Conservation (phyloP, 2,113 vertebrate species). For the Oreochromis niloticus region DNA sequence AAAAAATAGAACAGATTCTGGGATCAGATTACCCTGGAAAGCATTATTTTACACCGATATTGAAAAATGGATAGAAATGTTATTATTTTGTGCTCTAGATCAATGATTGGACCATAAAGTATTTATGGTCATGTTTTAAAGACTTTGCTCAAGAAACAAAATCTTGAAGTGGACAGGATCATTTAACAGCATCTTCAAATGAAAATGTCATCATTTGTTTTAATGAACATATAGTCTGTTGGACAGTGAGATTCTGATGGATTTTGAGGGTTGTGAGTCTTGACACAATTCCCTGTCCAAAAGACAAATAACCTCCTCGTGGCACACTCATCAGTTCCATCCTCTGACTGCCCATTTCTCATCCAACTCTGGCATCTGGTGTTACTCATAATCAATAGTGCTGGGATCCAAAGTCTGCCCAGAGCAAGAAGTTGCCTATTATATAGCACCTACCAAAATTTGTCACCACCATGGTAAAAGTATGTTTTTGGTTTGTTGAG, state of each 20-base stretch:
- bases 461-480: background rate
- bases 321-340: slow-evolving; percentile 61
- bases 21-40: background rate
- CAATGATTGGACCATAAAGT: background rate
- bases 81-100: background rate
- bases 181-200: background rate
- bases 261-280: slow-evolving; percentile 48
- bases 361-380: slow-evolving; percentile 62
- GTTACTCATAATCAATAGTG: slow-evolving; percentile 65
- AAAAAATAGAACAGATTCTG: background rate
- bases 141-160: background rate
- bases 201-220: background rate
- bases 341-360: slow-evolving; percentile 59
- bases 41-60: background rate
- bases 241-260: slow-evolving; percentile 44
- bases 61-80: background rate
- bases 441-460: slow-evolving; percentile 15
- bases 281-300: slow-evolving; percentile 55
- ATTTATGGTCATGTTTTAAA: background rate
- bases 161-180: background rate
- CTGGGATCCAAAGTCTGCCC: slow-evolving; percentile 36
- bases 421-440: slow-evolving; percentile 37
- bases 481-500: background rate
- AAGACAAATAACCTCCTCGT: slow-evolving; percentile 64
- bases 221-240: slow-evolving; percentile 42